A percentile compares a stretch with the other conserved stretches of the same genome.
These are phyloP conservation scores for Notarius quadriscutis DNA, from an alignment of 2,113 vertebrate species.

Conservation along the genomic window DNA sequence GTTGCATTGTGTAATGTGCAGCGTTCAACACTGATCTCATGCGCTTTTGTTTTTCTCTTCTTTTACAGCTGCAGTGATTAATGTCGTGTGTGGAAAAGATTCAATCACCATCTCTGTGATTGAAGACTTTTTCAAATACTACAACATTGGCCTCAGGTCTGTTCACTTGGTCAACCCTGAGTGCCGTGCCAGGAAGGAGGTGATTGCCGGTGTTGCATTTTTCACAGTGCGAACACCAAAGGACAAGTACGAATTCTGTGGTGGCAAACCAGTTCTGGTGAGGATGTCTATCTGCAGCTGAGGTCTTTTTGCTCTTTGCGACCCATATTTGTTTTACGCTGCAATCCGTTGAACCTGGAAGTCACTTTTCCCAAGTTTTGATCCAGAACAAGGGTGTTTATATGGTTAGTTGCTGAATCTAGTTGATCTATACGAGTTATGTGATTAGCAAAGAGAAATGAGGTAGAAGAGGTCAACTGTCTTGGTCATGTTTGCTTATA, in stretches of 20 bases:
- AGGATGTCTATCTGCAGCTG: background rate
- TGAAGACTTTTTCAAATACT: conserved; percentile 69
- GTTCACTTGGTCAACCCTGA: conserved; percentile 67
- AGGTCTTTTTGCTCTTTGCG: background rate
- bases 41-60: no score
- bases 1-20: background rate
- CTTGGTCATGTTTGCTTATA: background rate
- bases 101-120: conserved; percentile 60
- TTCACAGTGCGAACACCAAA: conserved; percentile 62
- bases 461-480: background rate
- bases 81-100: conserved; percentile 64
- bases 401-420: background rate
- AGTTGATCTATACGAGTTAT: background rate
- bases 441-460: background rate
- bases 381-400: background rate
- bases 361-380: background rate
- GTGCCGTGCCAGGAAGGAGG: conserved; percentile 60
- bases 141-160: conserved; percentile 61
- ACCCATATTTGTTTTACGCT: background rate
- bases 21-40: background rate
- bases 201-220: conserved; percentile 52
- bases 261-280: conserved; percentile 65
- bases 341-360: background rate
- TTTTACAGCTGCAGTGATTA: conserved; percentile 62
- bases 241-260: conserved; percentile 64